These are phyloP conservation scores for Polyommatus icarus DNA, from an alignment of 2,888 invertebrate species.

Conservation along the genomic window DNA sequence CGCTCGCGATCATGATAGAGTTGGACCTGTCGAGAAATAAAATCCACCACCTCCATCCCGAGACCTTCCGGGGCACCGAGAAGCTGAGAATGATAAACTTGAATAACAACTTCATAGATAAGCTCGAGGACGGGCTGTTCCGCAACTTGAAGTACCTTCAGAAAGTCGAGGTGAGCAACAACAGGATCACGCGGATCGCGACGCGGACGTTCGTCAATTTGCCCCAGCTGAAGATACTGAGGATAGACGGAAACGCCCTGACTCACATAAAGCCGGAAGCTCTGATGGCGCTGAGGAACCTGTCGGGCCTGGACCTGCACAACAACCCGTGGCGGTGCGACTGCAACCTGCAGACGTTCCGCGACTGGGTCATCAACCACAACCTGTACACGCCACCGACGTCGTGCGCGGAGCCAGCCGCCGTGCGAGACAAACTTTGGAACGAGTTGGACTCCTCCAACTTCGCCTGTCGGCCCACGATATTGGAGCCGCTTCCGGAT, in stretches of 20 bases:
- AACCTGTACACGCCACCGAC: constrained; percentile 89
- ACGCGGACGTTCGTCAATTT: constrained; percentile 86
- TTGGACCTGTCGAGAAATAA: constrained; percentile 89
- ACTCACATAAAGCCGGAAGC: constrained; percentile 84
- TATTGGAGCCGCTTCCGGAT: constrained; percentile 82
- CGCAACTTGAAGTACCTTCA: constrained; percentile 87
- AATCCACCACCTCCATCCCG: constrained; percentile 83
- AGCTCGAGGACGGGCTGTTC: constrained; percentile 87
- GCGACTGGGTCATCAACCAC: constrained; percentile 86
- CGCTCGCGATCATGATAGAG: constrained; percentile 89
- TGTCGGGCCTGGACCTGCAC: constrained; percentile 87
- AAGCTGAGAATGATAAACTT: constrained; percentile 87
- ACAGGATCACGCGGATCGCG: constrained; percentile 85
- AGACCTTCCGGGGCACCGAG: constrained; percentile 86
- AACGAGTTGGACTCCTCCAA: constrained; percentile 84
- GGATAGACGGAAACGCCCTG: constrained; percentile 88
- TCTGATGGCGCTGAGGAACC: constrained; percentile 83
- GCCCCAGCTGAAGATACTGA: constrained; percentile 84
- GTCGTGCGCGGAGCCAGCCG: constrained; percentile 85
- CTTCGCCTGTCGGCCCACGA: constrained; percentile 91
- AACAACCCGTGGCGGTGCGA: constrained; percentile 95
- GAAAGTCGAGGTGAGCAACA: constrained; percentile 88
- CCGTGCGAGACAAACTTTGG: constrained; percentile 87
- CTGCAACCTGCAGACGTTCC: constrained; percentile 89
- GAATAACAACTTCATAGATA: constrained; percentile 87